Evolutionary conservation across 2,113 vertebrate species (phyloP).

Genomic region (Cottus gobio): DNA sequence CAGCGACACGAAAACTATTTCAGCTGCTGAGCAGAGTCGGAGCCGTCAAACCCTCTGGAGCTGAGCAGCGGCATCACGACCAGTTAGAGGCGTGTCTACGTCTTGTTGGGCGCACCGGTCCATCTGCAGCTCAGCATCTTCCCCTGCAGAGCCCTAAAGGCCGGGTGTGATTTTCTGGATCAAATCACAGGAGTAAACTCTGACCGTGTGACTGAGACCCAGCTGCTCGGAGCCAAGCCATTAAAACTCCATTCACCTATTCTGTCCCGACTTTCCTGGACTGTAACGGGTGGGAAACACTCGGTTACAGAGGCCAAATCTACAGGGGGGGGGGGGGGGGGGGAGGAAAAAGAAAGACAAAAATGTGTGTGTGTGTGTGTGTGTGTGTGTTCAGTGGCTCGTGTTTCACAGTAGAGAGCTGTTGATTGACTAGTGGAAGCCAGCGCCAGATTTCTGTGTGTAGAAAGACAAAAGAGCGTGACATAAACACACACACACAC

Average conservation of each 20-base stretch:
- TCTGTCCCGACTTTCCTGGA: slow-evolving; percentile 30
- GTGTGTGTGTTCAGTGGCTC: slow-evolving; percentile 2
- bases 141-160: slow-evolving; percentile 41
- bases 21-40: fast-evolving
- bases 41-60: neutral
- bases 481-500: slow-evolving; percentile 2
- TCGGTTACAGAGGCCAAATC: neutral
- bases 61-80: neutral
- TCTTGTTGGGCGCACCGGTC: slow-evolving; percentile 20
- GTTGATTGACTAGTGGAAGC: slow-evolving; percentile 58
- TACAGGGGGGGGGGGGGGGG: neutral
- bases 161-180: slow-evolving; percentile 41
- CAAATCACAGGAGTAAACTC: slow-evolving; percentile 49
- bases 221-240: slow-evolving; percentile 40
- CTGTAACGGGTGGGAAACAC: slow-evolving; percentile 37
- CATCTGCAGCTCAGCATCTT: slow-evolving; percentile 51
- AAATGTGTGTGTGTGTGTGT: slow-evolving; percentile 10
- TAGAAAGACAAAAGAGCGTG: slow-evolving; percentile 56
- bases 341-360: neutral
- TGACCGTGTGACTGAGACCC: slow-evolving; percentile 33
- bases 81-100: slow-evolving; percentile 3
- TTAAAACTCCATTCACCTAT: slow-evolving; percentile 45
- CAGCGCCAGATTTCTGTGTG: slow-evolving; percentile 51
- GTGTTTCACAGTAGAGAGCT: slow-evolving; percentile 48
- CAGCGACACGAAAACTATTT: neutral